A percentile compares a stretch with the other conserved stretches of the same genome.
These are phyloP conservation scores for Meloe dianella DNA, from an alignment of 2,888 invertebrate genomes.

Conservation along the genomic window DNA sequence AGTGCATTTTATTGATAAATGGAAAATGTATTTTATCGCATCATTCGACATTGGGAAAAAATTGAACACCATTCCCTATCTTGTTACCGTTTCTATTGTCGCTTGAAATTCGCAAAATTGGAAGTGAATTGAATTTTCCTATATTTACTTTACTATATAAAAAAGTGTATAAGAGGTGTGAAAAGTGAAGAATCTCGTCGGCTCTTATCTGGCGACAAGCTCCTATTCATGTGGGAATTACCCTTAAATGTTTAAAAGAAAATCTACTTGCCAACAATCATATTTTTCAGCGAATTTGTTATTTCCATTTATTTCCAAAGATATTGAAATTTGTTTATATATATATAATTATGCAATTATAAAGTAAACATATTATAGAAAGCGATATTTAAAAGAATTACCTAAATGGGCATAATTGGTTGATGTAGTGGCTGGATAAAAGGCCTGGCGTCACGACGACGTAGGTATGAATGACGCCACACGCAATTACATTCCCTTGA, in stretches of 20 bases:
- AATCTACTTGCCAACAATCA: neutral
- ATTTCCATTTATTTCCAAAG: too few species aligned
- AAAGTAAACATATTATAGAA: constrained; percentile 20
- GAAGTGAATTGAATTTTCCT: constrained; percentile 55
- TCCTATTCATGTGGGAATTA: constrained; percentile 45
- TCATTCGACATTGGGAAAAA: constrained; percentile 33
- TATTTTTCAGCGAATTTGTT: too few species aligned
- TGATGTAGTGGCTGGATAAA: constrained; percentile 50
- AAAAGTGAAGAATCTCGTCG: constrained; percentile 39
- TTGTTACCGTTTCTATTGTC: constrained; percentile 51
- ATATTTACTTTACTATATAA: constrained; percentile 4
- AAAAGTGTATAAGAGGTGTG: constrained; percentile 35
- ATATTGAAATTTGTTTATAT: neutral
- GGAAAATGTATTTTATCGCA: constrained; percentile 15
- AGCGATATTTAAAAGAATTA: constrained; percentile 32
- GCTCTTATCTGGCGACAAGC: constrained; percentile 27
- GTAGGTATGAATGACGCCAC: constrained; percentile 56
- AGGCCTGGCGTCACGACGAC: constrained; percentile 42
- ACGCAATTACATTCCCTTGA: constrained; percentile 51
- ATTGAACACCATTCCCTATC: constrained; percentile 51
- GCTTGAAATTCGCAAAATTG: constrained; percentile 55
- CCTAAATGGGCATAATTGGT: constrained; percentile 16
- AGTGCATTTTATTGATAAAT: constrained; percentile 12
- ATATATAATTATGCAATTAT: too few species aligned
- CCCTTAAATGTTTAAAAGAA: too few species aligned